phyloP scores from a whole-genome alignment of 2,113 vertebrate species.

The Thryonomys swinderianus region DNA sequence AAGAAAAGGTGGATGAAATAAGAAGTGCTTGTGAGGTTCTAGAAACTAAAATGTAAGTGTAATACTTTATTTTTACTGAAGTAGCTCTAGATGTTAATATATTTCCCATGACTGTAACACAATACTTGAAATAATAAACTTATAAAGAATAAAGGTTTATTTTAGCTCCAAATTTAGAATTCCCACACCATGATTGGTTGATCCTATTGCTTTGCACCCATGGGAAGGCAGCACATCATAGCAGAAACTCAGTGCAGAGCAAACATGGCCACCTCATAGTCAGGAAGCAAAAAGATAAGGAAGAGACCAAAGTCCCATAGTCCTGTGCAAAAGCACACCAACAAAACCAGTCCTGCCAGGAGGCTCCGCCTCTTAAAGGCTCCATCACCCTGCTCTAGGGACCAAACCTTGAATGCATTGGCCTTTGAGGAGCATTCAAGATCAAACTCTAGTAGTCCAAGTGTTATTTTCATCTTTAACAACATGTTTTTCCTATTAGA shows the following conservation, averaged over 20 bases:
- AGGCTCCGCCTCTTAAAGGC: neutral
- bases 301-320: neutral
- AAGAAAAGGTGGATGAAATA: conserved; percentile 49
- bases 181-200: neutral
- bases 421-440: neutral
- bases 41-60: conserved; percentile 76
- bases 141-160: neutral
- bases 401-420: neutral
- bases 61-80: neutral
- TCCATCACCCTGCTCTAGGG: neutral
- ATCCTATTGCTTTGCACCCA: neutral
- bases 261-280: neutral
- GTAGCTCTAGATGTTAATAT: neutral
- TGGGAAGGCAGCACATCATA: neutral
- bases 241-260: neutral
- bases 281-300: neutral
- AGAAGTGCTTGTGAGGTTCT: neutral
- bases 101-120: neutral
- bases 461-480: neutral
- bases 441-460: neutral
- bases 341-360: neutral
- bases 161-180: neutral
- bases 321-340: neutral
- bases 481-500: neutral
- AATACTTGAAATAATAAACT: neutral